Evolutionary conservation across 2,797 vertebrate species (phyloP), one percentile per base, ranked within the genome.

Genomic region (Hydrolagus colliei): DNA sequence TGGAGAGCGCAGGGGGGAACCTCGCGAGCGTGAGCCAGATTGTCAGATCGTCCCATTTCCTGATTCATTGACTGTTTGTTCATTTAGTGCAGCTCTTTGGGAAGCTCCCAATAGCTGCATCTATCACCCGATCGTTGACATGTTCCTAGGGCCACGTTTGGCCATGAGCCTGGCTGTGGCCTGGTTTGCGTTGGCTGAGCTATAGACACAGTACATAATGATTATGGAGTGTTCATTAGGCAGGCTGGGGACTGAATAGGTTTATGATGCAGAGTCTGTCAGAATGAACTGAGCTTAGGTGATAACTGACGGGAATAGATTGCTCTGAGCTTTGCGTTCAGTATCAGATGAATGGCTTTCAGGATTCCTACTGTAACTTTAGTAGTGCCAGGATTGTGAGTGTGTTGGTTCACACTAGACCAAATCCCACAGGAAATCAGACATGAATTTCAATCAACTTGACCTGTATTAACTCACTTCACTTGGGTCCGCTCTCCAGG

Each of bases 261-360:
- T 27, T 18, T 52, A 10, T 71, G 79, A 84, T 68, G 27, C 41
- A 84, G 63, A 41, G 65, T 68, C 65, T 84, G 65, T 84, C 79
- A 84, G 32, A 84, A 71, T 27, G 79, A 71, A n/a, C 79, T 71
- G 27, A 41, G 78, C 41, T 82, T 82, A 82, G 79, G 79, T 84
- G 79, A 52, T 71, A 68, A 84, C 65, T 84, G 79, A 84, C 79
- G 35, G 79, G 71, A 84, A 84, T 84, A 84, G 79, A 84, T 84
- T 68, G 68, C 79, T 68, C 71, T 20, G 41, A 84, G 27, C 18
- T 35, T 1, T 20, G 32, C 65, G 3, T 71, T 35, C 32, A 84
- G 27, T 67, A 82, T 35, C 63, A 35, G 79, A 84, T 84, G 65
- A 63, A 84, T 84, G 65, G 52, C 13, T 84, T 41, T 71, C 65